Percentiles rank a stretch among this genome's conserved stretches.
These are phyloP conservation scores for Diachasma alloeum DNA, from an alignment of 1,140 invertebrate genomes.

Conservation along the genomic window DNA sequence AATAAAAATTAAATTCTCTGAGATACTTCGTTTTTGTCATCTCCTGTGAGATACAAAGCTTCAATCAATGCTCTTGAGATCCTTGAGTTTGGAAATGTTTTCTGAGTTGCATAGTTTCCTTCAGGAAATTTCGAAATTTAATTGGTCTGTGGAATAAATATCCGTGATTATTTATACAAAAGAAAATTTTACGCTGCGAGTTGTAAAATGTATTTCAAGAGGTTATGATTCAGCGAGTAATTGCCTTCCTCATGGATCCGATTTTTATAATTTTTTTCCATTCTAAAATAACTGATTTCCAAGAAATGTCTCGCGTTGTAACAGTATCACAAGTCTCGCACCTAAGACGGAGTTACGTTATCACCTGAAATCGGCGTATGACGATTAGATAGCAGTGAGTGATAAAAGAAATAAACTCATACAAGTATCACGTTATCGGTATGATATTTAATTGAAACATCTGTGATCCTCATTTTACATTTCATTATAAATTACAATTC, in stretches of 20 bases:
- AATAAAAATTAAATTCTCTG: too few relatives aligned
- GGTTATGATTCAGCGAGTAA: not conserved
- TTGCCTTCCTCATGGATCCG: not conserved
- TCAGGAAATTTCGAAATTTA: too few relatives aligned
- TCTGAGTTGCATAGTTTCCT: too few relatives aligned
- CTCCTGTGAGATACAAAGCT: too few relatives aligned
- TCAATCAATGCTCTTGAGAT: too few relatives aligned
- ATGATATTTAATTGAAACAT: slow-evolving; percentile 1
- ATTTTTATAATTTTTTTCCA: not conserved
- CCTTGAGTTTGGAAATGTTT: too few relatives aligned
- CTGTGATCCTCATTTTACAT: not conserved
- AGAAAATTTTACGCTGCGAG: not conserved
- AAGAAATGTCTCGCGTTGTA: not conserved
- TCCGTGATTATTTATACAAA: not conserved
- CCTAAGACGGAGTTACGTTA: not conserved
- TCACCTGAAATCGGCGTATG: not conserved
- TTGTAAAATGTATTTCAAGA: not conserved
- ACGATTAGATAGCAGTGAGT: not conserved
- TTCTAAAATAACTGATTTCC: not conserved
- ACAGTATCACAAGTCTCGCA: not conserved
- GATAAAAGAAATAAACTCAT: not conserved
- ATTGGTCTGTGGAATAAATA: too few relatives aligned
- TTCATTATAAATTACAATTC: not conserved
- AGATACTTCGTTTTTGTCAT: too few relatives aligned
- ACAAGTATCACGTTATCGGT: not conserved